These are phyloP conservation scores for Nysson spinosus DNA, from an alignment of 2,888 invertebrate species.

Conservation along the genomic window DNA sequence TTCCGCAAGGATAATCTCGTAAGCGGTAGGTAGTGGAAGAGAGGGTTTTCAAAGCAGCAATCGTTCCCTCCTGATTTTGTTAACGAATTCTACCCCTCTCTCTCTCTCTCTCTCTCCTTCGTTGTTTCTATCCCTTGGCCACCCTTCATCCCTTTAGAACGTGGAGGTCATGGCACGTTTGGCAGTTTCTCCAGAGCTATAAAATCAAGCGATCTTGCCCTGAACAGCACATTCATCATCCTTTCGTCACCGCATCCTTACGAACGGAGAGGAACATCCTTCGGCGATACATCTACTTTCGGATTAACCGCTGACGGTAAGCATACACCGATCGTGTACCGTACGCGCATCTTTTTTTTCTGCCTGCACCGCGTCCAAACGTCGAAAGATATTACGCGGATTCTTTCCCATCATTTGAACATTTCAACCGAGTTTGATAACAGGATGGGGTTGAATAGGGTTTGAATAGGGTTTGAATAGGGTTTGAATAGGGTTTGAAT, in stretches of 20 bases:
- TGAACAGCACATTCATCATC: slow-evolving; percentile 54
- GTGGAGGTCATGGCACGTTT: no score
- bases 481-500: no score
- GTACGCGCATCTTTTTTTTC: background rate
- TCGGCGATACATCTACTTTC: background rate
- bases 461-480: no score
- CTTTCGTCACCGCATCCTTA: slow-evolving; percentile 12
- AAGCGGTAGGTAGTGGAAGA: no score
- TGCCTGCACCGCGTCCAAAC: background rate
- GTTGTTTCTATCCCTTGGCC: no score
- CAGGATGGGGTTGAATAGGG: no score
- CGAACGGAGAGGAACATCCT: background rate
- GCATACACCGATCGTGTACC: background rate
- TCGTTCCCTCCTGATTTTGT: no score
- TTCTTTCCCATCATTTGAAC: no score
- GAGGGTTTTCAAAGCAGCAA: no score
- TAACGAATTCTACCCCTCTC: background rate
- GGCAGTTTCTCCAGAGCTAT: no score
- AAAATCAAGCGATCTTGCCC: slow-evolving; percentile 57
- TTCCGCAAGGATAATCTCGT: slow-evolving; percentile 34
- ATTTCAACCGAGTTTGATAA: no score
- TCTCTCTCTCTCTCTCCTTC: slow-evolving; percentile 15
- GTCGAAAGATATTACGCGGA: background rate
- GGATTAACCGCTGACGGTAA: background rate
- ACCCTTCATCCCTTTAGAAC: no score